A percentile compares a stretch with the other conserved stretches of the same genome.
These are phyloP conservation scores for Orchesellides sinensis DNA, from an alignment of 2,888 invertebrate genomes.

Conservation along the genomic window DNA sequence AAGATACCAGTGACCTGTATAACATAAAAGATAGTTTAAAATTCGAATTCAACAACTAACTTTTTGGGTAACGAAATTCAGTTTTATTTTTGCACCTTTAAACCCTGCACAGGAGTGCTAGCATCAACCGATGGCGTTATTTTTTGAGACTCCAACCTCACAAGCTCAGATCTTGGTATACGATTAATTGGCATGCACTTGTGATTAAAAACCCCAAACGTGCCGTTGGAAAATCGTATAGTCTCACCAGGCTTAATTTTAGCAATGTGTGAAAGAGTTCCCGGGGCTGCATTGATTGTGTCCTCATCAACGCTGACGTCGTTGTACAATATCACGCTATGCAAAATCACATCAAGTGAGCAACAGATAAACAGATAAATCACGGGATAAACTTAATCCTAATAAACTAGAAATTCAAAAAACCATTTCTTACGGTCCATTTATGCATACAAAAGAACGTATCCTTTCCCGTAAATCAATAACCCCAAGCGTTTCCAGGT, in stretches of 20 bases:
- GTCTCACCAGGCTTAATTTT: conserved; percentile 9
- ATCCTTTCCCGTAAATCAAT: conserved; percentile 13
- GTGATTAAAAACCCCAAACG: conserved; percentile 33
- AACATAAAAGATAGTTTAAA: background rate
- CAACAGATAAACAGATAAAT: too few relatives aligned
- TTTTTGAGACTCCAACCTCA: too few relatives aligned
- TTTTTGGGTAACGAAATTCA: background rate
- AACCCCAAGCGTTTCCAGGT: conserved; percentile 16
- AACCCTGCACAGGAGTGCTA: background rate
- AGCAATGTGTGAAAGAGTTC: background rate
- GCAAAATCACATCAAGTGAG: background rate
- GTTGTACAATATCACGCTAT: conserved; percentile 21
- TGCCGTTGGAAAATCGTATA: background rate
- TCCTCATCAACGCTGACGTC: background rate
- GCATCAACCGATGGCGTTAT: too few relatives aligned
- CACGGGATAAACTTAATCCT: too few relatives aligned
- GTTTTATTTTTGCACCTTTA: conserved; percentile 11
- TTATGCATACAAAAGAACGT: conserved; percentile 11
- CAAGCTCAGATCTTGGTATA: background rate
- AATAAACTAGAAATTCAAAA: background rate
- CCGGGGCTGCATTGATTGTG: background rate
- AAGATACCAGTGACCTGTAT: conserved; percentile 27
- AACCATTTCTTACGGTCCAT: conserved; percentile 52
- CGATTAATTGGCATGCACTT: conserved; percentile 31
- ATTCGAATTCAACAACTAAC: background rate